Evolutionary conservation across 2,888 invertebrate genomes (phyloP).

Genomic region (Melanostoma scalare): DNA sequence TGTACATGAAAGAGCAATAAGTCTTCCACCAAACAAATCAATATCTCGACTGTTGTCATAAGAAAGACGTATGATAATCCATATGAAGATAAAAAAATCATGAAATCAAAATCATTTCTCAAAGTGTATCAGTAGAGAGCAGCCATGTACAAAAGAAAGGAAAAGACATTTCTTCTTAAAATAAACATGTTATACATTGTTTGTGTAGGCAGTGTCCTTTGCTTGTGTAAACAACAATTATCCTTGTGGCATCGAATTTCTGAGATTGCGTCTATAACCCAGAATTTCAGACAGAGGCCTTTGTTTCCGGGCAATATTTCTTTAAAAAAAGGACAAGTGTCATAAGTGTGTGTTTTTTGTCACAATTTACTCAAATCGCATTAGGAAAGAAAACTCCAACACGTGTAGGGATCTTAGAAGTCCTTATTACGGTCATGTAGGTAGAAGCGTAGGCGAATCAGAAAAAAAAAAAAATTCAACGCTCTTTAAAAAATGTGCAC

Average conservation of each 20-base stretch:
- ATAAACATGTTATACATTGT: constrained; percentile 60
- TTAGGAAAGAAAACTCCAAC: constrained; percentile 3
- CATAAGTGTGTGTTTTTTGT: constrained; percentile 69
- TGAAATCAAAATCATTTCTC: too few relatives aligned
- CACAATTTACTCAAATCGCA: constrained; percentile 26
- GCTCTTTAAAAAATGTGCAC: constrained; percentile 26
- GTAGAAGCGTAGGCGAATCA: constrained; percentile 5
- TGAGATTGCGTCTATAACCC: constrained; percentile 36
- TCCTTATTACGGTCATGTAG: background rate
- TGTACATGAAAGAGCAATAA: too few relatives aligned
- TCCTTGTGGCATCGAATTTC: constrained; percentile 68
- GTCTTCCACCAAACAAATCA: too few relatives aligned
- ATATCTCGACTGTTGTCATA: too few relatives aligned
- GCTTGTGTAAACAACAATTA: constrained; percentile 73
- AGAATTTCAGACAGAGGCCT: constrained; percentile 5
- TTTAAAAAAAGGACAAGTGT: constrained; percentile 54
- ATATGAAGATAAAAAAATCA: too few relatives aligned
- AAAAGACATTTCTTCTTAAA: constrained; percentile 17
- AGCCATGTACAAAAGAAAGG: constrained; percentile 4
- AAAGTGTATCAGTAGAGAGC: too few relatives aligned
- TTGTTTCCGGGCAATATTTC: constrained; percentile 51
- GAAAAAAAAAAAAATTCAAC: constrained; percentile 23
- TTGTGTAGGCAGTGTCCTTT: constrained; percentile 67
- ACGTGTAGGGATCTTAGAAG: constrained; percentile 26
- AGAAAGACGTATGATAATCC: too few relatives aligned